Evolutionary conservation across 2,888 invertebrate genomes (phyloP).

Genomic region (Apamea crenata): DNA sequence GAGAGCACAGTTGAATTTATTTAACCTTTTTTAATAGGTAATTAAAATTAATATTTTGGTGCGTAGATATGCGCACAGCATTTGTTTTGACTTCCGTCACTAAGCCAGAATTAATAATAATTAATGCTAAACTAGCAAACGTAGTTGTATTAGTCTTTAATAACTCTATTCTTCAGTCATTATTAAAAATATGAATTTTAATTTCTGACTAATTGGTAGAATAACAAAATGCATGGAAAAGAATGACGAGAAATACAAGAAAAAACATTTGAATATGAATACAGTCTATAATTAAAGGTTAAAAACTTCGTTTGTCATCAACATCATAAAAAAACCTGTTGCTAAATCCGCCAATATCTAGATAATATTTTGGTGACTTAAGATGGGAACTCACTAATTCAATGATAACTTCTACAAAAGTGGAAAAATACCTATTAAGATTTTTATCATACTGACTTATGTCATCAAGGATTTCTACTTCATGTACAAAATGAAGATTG

Average conservation of each 20-base stretch:
- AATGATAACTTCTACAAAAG: background rate
- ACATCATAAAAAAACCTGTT: conserved; percentile 53
- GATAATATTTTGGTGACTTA: conserved; percentile 19
- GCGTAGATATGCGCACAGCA: background rate
- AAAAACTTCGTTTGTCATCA: conserved; percentile 38
- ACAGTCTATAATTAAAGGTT: conserved; percentile 29
- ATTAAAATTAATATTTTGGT: background rate
- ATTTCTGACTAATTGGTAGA: background rate
- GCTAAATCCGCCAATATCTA: conserved; percentile 25
- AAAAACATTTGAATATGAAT: conserved; percentile 35
- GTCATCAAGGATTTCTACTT: background rate
- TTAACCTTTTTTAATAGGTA: background rate
- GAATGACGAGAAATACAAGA: conserved; percentile 1
- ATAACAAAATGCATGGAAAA: conserved; percentile 5
- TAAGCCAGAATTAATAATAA: background rate
- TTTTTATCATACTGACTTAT: background rate
- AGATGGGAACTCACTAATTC: conserved; percentile 11
- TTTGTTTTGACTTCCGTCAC: background rate
- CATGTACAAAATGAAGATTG: background rate
- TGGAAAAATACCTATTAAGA: no score
- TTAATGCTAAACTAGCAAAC: background rate
- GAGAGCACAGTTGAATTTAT: background rate
- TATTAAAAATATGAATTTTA: background rate
- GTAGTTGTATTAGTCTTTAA: conserved; percentile 5
- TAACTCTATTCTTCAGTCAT: background rate